These are phyloP conservation scores for Nemotelus nigrinus DNA, from an alignment of 2,888 invertebrate genomes.

Conservation along the genomic window DNA sequence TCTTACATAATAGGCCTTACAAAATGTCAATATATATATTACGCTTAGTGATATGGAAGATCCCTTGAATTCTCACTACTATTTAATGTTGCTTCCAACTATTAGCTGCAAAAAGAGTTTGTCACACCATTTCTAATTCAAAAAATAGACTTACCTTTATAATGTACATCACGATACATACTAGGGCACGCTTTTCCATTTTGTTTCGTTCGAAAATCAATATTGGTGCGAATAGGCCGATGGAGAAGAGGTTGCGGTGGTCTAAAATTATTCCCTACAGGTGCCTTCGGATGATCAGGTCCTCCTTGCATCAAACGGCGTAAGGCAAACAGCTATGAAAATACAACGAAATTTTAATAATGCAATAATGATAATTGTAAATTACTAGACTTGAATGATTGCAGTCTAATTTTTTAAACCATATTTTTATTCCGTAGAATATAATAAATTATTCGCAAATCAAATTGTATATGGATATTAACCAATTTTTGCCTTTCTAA, in stretches of 20 bases:
- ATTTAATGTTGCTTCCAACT: slow-evolving; percentile 84
- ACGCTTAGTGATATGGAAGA: slow-evolving; percentile 41
- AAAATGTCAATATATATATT: slow-evolving; percentile 25
- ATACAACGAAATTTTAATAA: neutral
- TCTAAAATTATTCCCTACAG: slow-evolving; percentile 93
- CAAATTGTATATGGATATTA: no score
- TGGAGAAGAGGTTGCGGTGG: slow-evolving; percentile 94
- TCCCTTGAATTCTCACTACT: slow-evolving; percentile 35
- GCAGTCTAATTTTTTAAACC: no score
- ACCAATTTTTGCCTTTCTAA: no score
- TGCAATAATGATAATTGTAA: no score
- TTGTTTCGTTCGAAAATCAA: slow-evolving; percentile 90
- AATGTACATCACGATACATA: slow-evolving; percentile 92
- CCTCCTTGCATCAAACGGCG: slow-evolving; percentile 90
- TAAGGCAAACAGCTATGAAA: slow-evolving; percentile 79
- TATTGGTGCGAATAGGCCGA: slow-evolving; percentile 94
- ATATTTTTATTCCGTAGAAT: no score
- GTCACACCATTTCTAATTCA: slow-evolving; percentile 3
- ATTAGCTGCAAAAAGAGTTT: slow-evolving; percentile 71
- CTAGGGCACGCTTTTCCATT: slow-evolving; percentile 87
- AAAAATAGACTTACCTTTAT: slow-evolving; percentile 74
- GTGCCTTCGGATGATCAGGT: slow-evolving; percentile 85
- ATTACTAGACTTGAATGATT: no score
- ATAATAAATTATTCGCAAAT: no score
- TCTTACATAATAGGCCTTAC: slow-evolving; percentile 30